Evolutionary conservation across 2,888 invertebrate genomes (phyloP).

Genomic region (Scaptomyza flava): DNA sequence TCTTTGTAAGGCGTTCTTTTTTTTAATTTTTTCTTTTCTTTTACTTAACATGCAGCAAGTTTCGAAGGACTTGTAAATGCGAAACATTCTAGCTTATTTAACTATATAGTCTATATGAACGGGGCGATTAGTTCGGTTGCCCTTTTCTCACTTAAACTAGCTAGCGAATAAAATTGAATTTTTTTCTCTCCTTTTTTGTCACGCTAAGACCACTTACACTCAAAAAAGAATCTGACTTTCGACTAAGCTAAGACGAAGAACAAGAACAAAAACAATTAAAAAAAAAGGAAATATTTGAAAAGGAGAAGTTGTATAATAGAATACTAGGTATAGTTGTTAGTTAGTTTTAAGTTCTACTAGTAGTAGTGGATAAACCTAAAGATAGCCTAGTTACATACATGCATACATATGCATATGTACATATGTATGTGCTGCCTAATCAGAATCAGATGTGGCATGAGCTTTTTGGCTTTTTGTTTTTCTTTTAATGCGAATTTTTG

Average conservation of each 20-base stretch:
- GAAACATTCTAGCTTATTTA: slow-evolving; percentile 38
- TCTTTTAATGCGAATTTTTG: slow-evolving; percentile 63
- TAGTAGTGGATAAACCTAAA: not conserved
- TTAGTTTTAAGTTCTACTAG: slow-evolving; percentile 29
- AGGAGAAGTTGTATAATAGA: slow-evolving; percentile 6
- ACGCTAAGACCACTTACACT: slow-evolving; percentile 15
- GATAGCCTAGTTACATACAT: not conserved
- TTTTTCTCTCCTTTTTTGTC: slow-evolving; percentile 19
- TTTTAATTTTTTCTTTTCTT: too few relatives aligned
- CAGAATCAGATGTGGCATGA: slow-evolving; percentile 48
- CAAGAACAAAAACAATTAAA: slow-evolving; percentile 9
- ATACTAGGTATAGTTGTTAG: slow-evolving; percentile 38
- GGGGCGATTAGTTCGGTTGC: slow-evolving; percentile 1
- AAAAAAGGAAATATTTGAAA: not conserved
- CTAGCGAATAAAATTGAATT: slow-evolving; percentile 49
- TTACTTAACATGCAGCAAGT: slow-evolving; percentile 58
- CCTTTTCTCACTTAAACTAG: slow-evolving; percentile 13
- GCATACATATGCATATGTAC: not conserved
- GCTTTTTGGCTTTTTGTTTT: slow-evolving; percentile 28
- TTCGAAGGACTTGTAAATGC: slow-evolving; percentile 51
- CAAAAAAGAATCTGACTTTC: slow-evolving; percentile 15
- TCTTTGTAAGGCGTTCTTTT: slow-evolving; percentile 61
- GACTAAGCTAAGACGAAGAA: slow-evolving; percentile 17
- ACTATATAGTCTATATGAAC: slow-evolving; percentile 30
- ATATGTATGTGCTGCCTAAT: slow-evolving; percentile 31